Evolutionary conservation across 1,140 invertebrate genomes (phyloP).

Genomic region (Leptonema lineaticorne): DNA sequence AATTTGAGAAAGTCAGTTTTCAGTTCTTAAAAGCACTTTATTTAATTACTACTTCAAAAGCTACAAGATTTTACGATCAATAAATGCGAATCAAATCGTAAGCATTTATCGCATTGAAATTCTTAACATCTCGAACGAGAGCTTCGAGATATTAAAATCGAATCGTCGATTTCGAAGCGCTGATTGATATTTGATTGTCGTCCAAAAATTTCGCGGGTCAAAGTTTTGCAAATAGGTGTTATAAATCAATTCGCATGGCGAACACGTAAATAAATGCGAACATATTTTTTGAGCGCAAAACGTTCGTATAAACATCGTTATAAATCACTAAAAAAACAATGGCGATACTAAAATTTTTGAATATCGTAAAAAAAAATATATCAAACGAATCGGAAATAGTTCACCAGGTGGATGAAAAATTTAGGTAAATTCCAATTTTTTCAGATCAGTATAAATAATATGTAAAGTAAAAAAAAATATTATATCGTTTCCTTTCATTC

Average conservation of each 20-base stretch:
- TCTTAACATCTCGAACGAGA: not conserved
- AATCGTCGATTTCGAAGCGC: not conserved
- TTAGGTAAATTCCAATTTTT: no score
- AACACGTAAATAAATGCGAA: not conserved
- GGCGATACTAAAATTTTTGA: not conserved
- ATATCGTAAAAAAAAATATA: not conserved
- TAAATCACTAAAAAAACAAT: conserved; percentile 11
- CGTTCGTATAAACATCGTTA: not conserved
- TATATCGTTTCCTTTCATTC: no score
- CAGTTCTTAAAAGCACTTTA: no score
- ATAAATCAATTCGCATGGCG: not conserved
- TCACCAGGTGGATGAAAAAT: no score
- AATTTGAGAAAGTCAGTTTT: not conserved
- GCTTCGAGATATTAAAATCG: not conserved
- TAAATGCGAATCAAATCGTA: not conserved
- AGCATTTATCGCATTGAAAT: not conserved
- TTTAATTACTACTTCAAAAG: no score
- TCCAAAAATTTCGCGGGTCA: conserved; percentile 1
- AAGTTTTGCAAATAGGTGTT: not conserved
- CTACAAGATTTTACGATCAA: no score
- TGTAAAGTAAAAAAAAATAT: no score
- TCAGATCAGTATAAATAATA: no score
- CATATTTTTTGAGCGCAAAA: not conserved
- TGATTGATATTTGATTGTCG: not conserved
- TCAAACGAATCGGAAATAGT: no score